Conservation (phyloP, 2,797 vertebrate genomes). For the Naso thynnoides region DNA sequence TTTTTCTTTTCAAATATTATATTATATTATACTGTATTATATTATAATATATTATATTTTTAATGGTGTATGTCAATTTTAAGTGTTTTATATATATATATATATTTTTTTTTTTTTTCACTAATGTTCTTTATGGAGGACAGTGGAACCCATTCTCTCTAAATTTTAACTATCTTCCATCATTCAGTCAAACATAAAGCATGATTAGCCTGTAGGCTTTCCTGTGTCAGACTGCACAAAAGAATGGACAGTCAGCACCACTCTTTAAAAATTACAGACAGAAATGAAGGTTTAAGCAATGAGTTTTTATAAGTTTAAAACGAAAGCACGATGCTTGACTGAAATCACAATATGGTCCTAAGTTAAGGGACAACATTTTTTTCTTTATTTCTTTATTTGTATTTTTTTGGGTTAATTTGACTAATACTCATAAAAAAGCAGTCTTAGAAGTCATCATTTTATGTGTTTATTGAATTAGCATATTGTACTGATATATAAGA, state of each 20-base stretch:
- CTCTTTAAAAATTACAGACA: too few relatives aligned
- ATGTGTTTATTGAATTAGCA: too few relatives aligned
- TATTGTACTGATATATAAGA: too few relatives aligned
- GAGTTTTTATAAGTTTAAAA: conserved; percentile 2
- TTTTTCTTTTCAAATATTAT: too few relatives aligned
- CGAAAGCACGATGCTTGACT: not conserved
- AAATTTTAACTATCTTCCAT: too few relatives aligned
- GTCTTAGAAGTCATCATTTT: not conserved
- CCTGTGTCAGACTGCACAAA: not conserved
- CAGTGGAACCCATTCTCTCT: not conserved
- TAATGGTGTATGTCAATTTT: not conserved
- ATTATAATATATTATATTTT: not conserved
- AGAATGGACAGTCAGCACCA: not conserved
- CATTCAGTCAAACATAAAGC: too few relatives aligned
- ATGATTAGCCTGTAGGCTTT: too few relatives aligned
- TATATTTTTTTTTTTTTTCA: not conserved
- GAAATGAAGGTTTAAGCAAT: not conserved
- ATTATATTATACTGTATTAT: not conserved
- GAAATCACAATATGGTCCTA: not conserved
- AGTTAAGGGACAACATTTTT: not conserved
- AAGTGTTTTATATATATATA: not conserved
- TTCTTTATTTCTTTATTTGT: too few relatives aligned
- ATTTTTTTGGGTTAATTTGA: too few relatives aligned
- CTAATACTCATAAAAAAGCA: not conserved
- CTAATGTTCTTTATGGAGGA: not conserved